Percentiles rank a stretch among this genome's conserved stretches.
Conservation (phyloP, 2,113 vertebrate species). For the Amblyopsis rosae region DNA sequence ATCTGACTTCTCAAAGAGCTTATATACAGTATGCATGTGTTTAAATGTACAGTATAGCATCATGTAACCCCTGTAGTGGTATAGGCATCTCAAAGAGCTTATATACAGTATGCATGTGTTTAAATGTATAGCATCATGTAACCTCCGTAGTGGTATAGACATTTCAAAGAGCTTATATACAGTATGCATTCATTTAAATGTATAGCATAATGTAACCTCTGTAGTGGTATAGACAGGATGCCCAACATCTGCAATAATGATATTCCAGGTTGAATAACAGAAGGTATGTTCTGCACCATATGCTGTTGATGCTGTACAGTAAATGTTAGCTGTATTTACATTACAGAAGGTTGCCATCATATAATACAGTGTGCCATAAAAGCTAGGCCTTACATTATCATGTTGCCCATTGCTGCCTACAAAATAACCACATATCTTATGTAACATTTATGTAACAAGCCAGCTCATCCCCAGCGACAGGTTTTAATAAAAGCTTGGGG, state of each 20-base stretch:
- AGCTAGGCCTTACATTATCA: neutral
- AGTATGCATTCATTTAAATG: too few species aligned
- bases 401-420: neutral
- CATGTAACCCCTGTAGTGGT: too few species aligned
- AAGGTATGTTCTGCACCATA: neutral
- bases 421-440: conserved; percentile 9
- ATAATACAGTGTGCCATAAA: neutral
- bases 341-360: neutral
- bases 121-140: too few species aligned
- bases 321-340: neutral
- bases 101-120: too few species aligned
- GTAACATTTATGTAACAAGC: conserved; percentile 41
- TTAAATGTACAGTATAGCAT: too few species aligned
- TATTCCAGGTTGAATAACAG: neutral
- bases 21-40: too few species aligned
- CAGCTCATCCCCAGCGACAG: conserved; percentile 12
- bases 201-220: too few species aligned
- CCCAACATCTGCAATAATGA: neutral
- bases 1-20: too few species aligned
- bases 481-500: conserved; percentile 27
- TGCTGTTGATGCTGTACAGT: neutral
- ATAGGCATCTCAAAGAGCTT: too few species aligned
- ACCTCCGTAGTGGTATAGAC: too few species aligned
- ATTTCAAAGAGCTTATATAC: too few species aligned
- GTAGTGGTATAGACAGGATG: neutral